phyloP scores from a whole-genome alignment of 2,797 vertebrate genomes.

The Falco peregrinus region DNA sequence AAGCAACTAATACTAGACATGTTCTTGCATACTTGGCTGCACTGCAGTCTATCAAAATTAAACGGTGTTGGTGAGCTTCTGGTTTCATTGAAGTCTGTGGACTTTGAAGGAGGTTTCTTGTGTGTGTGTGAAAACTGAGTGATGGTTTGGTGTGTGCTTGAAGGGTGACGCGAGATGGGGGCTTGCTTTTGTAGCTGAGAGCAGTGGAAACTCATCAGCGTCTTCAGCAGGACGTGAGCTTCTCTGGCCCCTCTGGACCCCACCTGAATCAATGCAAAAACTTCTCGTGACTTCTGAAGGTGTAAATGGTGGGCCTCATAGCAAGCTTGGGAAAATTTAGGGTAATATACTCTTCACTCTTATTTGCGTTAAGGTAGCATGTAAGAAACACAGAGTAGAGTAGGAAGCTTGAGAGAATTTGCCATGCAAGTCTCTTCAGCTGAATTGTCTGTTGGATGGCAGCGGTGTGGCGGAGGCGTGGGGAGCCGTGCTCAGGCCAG shows the following conservation, averaged over 20 bases:
- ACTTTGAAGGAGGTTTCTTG: neutral
- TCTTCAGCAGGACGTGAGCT: neutral
- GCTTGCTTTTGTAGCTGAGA: neutral
- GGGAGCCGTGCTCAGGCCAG: neutral
- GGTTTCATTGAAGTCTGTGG: neutral
- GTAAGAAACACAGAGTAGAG: neutral
- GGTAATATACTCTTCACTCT: neutral
- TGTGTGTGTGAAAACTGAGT: neutral
- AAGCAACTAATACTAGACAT: neutral
- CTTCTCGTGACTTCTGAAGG: neutral
- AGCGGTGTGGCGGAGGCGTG: accelerated
- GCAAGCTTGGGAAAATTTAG: neutral
- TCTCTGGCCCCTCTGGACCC: neutral
- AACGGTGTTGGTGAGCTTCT: neutral
- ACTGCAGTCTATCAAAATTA: neutral
- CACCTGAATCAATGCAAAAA: neutral
- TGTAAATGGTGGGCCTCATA: neutral
- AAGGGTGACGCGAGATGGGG: neutral
- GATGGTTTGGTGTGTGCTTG: neutral
- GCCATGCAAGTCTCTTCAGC: neutral
- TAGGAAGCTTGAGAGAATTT: neutral
- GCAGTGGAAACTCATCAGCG: neutral
- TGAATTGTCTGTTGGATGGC: neutral
- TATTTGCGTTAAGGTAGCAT: neutral
- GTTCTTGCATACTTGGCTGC: neutral